Conservation (phyloP, 2,113 vertebrate species). For the Choloepus hoffmanni region DNA sequence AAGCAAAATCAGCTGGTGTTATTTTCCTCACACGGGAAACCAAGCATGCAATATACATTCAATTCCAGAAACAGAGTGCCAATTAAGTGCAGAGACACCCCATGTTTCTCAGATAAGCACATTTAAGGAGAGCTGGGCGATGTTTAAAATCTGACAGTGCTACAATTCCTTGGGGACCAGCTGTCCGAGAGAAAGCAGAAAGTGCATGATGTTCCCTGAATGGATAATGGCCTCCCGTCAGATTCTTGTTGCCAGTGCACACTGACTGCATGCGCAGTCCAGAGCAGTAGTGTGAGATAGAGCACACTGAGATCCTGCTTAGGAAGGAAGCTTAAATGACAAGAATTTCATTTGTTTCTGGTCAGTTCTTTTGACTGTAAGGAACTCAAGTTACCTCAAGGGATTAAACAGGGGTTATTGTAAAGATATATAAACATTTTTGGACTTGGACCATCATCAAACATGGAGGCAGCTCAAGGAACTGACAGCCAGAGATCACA, state of each 20-base stretch:
- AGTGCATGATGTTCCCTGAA: slow-evolving; percentile 49
- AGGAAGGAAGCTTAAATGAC: slow-evolving; percentile 17
- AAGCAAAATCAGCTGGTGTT: background rate
- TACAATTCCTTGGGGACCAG: slow-evolving; percentile 60
- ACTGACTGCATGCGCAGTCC: background rate
- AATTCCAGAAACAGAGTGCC: background rate
- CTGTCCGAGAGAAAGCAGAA: slow-evolving; percentile 54
- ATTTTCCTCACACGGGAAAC: background rate
- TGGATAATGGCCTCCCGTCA: slow-evolving; percentile 64
- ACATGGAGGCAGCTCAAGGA: background rate
- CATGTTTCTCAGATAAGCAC: slow-evolving; percentile 14
- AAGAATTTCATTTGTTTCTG: slow-evolving; percentile 62
- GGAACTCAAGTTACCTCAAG: background rate
- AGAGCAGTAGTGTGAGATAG: background rate
- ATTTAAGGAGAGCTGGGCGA: slow-evolving; percentile 55
- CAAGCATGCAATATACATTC: background rate
- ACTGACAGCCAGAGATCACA: background rate
- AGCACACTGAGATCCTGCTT: background rate
- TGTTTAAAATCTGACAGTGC: slow-evolving; percentile 70
- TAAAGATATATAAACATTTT: slow-evolving; percentile 29
- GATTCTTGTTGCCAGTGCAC: background rate
- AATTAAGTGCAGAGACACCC: slow-evolving; percentile 40
- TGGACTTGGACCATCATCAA: background rate
- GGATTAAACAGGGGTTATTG: too few relatives aligned
- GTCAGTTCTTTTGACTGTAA: slow-evolving; percentile 1